A percentile compares a stretch with the other conserved stretches of the same genome.
Conservation (phyloP, 2,888 invertebrate species). For the Meandrusa payeni region DNA sequence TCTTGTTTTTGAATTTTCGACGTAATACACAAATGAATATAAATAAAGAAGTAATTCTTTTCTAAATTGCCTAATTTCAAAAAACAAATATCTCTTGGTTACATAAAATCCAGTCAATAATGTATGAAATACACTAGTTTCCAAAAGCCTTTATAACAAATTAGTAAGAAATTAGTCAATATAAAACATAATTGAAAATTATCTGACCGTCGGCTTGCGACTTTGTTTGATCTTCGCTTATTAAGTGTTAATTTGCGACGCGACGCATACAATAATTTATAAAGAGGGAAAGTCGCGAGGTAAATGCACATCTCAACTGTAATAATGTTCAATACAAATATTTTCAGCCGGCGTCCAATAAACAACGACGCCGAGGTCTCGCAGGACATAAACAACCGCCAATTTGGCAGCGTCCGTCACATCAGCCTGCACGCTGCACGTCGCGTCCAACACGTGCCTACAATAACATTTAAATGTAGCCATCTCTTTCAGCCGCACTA, state of each 20-base stretch:
- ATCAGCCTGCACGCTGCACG: conserved; percentile 43
- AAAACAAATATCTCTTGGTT: too few relatives aligned
- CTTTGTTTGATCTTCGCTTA: conserved; percentile 12
- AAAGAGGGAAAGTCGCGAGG: background rate
- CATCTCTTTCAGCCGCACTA: conserved; percentile 38
- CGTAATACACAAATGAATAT: too few relatives aligned
- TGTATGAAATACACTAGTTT: too few relatives aligned
- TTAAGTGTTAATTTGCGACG: conserved; percentile 8
- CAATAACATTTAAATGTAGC: conserved; percentile 56
- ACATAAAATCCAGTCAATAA: too few relatives aligned
- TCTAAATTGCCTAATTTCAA: too few relatives aligned
- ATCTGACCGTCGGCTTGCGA: background rate
- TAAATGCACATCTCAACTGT: conserved; percentile 5
- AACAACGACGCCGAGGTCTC: conserved; percentile 14
- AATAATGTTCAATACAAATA: conserved; percentile 12
- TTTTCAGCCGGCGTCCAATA: conserved; percentile 7
- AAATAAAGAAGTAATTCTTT: too few relatives aligned
- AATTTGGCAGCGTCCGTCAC: conserved; percentile 44
- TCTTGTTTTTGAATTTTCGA: too few relatives aligned
- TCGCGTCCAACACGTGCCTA: conserved; percentile 49
- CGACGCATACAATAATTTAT: conserved; percentile 5
- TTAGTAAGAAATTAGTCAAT: too few relatives aligned
- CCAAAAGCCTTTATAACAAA: too few relatives aligned
- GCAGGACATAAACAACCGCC: conserved; percentile 38
- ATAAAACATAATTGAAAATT: conserved; percentile 9